phyloP scores from a whole-genome alignment of 2,797 vertebrate species.

The Anniella stebbinsi region DNA sequence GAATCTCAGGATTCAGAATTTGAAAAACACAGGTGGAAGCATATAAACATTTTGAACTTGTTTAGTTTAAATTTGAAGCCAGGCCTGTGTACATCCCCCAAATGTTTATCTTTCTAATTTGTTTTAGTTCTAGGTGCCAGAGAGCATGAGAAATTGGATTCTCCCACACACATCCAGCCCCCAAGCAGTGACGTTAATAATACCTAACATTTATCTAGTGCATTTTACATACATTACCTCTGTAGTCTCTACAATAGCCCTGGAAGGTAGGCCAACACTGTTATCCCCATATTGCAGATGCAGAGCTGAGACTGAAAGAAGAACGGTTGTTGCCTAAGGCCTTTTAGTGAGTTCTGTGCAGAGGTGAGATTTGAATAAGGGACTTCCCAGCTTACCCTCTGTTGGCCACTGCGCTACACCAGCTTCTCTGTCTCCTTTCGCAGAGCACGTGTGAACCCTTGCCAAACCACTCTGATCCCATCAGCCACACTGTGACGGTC shows the following conservation, averaged over 20 bases:
- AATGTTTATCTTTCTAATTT: not conserved
- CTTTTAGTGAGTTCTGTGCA: not conserved
- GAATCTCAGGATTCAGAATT: not conserved
- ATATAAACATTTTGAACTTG: not conserved
- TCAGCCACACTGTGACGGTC: constrained; percentile 97
- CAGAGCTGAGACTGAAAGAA: not conserved
- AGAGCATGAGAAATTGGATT: not conserved
- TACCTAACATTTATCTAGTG: not conserved
- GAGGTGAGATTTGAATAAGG: not conserved
- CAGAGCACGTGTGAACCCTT: constrained; percentile 95
- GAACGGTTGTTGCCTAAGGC: not conserved
- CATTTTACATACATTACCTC: not conserved
- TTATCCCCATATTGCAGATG: not conserved
- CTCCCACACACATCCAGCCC: not conserved
- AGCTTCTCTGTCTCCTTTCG: constrained; percentile 1
- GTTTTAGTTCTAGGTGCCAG: not conserved
- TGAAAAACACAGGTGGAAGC: not conserved
- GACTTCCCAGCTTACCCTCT: not conserved
- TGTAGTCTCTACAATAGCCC: not conserved
- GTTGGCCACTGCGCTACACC: not conserved
- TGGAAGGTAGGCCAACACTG: not conserved
- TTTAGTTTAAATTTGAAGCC: not conserved
- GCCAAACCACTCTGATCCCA: constrained; percentile 94
- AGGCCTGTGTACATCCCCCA: not conserved
- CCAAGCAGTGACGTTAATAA: not conserved